Conservation (phyloP, 2,888 invertebrate species). For the Ametastegia equiseti region DNA sequence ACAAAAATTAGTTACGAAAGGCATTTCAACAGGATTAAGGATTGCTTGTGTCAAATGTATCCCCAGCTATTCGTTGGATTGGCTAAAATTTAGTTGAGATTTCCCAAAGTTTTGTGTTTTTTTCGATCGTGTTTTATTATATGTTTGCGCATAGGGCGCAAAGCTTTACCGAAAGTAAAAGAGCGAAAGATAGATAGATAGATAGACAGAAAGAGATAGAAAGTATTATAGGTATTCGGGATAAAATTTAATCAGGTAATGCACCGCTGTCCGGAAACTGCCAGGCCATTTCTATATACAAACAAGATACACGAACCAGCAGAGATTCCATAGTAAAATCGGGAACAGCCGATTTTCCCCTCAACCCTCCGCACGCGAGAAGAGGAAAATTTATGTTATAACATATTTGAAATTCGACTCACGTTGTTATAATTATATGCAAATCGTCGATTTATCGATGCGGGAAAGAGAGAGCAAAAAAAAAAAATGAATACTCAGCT, state of each 20-base stretch:
- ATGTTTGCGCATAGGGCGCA: neutral
- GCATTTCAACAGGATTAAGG: no score
- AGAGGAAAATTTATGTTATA: neutral
- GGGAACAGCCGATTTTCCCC: neutral
- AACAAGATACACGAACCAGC: neutral
- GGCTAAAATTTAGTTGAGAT: neutral
- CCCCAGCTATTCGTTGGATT: no score
- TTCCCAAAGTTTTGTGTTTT: neutral
- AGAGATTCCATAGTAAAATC: slow-evolving; percentile 1
- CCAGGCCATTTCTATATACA: neutral
- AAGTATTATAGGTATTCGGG: neutral
- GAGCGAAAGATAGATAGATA: no score
- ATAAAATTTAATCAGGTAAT: slow-evolving; percentile 37
- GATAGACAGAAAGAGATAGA: no score
- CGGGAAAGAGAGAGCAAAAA: neutral
- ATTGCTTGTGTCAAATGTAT: neutral
- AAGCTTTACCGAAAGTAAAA: no score
- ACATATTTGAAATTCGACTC: slow-evolving; percentile 6
- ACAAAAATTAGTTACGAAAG: no score
- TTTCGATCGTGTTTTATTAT: neutral
- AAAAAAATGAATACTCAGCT: neutral
- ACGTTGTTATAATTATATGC: slow-evolving; percentile 32
- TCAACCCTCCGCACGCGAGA: neutral
- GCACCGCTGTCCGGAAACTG: neutral
- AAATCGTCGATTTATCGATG: slow-evolving; percentile 31